phyloP scores from a whole-genome alignment of 2,888 invertebrate genomes.

The Fragum sueziense region DNA sequence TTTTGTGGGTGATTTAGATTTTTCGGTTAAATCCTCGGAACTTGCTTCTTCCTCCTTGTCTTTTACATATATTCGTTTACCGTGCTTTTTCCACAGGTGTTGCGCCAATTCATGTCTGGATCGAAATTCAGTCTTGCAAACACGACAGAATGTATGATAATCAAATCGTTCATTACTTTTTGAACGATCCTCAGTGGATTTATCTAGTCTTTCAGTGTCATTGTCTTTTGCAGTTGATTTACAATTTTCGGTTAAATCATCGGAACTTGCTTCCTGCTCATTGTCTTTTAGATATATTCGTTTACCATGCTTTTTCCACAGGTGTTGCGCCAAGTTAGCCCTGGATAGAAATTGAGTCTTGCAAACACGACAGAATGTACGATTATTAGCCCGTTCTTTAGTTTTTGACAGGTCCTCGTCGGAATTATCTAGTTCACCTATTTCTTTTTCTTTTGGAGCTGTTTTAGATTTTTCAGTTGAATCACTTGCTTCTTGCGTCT shows the following conservation, averaged over 20 bases:
- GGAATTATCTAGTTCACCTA: not conserved
- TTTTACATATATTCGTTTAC: not conserved
- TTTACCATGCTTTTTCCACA: not conserved
- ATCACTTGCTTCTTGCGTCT: no score
- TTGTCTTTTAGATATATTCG: not conserved
- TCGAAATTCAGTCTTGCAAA: not conserved
- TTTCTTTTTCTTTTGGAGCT: not conserved
- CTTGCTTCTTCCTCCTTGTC: no score
- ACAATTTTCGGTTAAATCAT: no score
- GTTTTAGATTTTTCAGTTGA: not conserved
- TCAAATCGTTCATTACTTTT: not conserved
- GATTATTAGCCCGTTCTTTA: not conserved
- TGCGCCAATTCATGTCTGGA: not conserved
- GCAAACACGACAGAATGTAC: conserved; percentile 1
- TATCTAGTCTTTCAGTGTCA: not conserved
- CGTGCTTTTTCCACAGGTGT: not conserved
- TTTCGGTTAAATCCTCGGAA: no score
- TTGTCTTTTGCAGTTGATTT: not conserved
- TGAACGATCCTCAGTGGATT: not conserved
- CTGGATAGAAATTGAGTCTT: not conserved
- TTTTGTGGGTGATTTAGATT: not conserved
- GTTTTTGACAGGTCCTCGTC: not conserved
- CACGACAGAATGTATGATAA: conserved; percentile 1
- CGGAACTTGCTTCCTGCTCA: no score
- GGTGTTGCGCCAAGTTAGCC: not conserved